phyloP scores from a whole-genome alignment of 2,888 invertebrate genomes.

The Plusia festucae region DNA sequence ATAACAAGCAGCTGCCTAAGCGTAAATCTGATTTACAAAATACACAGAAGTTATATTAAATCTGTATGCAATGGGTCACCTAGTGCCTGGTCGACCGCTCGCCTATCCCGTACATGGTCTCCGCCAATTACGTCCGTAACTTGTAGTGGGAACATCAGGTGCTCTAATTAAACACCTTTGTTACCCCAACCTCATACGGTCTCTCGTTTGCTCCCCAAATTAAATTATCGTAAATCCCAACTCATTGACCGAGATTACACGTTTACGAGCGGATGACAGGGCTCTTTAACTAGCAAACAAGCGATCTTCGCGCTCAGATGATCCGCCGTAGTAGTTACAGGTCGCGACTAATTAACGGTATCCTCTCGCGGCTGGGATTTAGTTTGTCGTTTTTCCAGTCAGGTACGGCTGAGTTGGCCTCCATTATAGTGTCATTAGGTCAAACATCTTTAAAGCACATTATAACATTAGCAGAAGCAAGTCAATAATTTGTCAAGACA shows the following conservation, averaged over 20 bases:
- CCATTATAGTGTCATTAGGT: neutral
- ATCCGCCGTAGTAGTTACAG: conserved; percentile 58
- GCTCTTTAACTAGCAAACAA: conserved; percentile 63
- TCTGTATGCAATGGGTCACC: conserved; percentile 16
- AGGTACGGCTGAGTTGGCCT: conserved; percentile 38
- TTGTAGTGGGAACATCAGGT: conserved; percentile 55
- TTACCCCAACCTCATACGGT: conserved; percentile 49
- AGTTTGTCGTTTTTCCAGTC: conserved; percentile 55
- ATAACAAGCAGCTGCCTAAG: neutral
- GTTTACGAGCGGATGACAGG: conserved; percentile 56
- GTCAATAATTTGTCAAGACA: conserved; percentile 25
- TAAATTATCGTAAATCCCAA: conserved; percentile 70
- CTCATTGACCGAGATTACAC: conserved; percentile 62
- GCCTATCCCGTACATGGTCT: conserved; percentile 19
- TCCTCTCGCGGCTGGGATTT: conserved; percentile 33
- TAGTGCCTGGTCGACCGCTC: conserved; percentile 5
- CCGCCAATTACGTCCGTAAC: conserved; percentile 52
- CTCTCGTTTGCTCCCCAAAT: conserved; percentile 60
- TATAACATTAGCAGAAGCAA: conserved; percentile 35
- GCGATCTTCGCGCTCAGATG: conserved; percentile 51
- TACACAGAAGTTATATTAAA: conserved; percentile 18
- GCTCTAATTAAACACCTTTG: conserved; percentile 71
- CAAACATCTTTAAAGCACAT: conserved; percentile 54
- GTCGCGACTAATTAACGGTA: conserved; percentile 57
- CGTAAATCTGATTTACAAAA: conserved; percentile 10